Evolutionary conservation across 2,888 invertebrate genomes (phyloP).

Genomic region (Papilio demoleus): DNA sequence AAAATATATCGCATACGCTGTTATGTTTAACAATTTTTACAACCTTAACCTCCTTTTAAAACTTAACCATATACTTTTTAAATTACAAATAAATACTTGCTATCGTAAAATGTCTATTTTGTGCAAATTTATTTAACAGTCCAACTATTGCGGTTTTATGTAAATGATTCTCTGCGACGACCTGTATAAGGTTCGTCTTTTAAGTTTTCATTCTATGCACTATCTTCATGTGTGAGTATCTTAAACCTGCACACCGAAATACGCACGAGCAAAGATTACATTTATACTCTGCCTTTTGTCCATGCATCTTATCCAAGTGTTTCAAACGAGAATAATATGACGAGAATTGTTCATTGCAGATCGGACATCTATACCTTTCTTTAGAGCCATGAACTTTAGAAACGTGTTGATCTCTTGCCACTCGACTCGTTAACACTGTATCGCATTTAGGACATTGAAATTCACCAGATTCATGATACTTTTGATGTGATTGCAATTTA

Average conservation of each 20-base stretch:
- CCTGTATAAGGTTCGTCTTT: too few species aligned
- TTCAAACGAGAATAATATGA: constrained; percentile 60
- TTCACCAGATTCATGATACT: constrained; percentile 64
- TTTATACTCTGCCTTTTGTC: constrained; percentile 59
- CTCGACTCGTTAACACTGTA: constrained; percentile 61
- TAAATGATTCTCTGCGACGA: neutral
- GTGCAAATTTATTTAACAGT: neutral
- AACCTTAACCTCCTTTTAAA: too few species aligned
- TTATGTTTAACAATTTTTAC: too few species aligned
- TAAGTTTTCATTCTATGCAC: constrained; percentile 55
- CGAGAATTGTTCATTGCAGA: constrained; percentile 59
- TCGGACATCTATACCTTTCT: constrained; percentile 62
- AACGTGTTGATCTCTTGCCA: constrained; percentile 57
- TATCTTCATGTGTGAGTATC: constrained; percentile 67
- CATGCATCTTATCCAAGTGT: constrained; percentile 62
- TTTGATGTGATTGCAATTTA: constrained; percentile 69
- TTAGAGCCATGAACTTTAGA: constrained; percentile 57
- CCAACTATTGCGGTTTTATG: neutral
- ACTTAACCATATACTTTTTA: neutral
- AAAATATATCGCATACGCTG: too few species aligned
- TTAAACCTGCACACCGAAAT: constrained; percentile 63
- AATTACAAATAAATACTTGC: neutral
- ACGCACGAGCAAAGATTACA: constrained; percentile 60
- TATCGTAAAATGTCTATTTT: neutral
- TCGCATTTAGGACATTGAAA: constrained; percentile 73